Percentiles rank a stretch among this genome's conserved stretches.
phyloP scores from a whole-genome alignment of 2,113 vertebrate genomes.

The Cyprinodon variegatus region DNA sequence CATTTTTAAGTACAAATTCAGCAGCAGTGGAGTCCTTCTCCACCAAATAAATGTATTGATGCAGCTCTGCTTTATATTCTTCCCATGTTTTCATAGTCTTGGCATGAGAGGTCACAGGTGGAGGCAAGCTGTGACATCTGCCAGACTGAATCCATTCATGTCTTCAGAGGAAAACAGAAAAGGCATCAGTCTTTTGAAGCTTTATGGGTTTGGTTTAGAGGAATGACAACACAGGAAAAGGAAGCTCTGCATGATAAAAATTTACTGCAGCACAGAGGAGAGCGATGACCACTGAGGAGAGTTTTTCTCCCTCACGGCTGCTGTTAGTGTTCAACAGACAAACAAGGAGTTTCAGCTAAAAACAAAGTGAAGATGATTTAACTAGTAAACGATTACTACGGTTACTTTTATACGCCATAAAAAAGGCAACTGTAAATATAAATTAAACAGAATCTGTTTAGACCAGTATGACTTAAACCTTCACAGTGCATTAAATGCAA shows the following conservation, averaged over 20 bases:
- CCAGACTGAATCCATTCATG: background rate
- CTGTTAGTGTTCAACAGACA: background rate
- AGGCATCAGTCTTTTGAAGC: background rate
- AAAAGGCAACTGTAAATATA: background rate
- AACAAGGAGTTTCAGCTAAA: background rate
- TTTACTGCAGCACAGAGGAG: background rate
- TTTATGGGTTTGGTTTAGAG: background rate
- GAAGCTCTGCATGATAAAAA: background rate
- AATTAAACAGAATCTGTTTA: background rate
- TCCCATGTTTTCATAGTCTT: background rate
- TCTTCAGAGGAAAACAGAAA: constrained; percentile 15
- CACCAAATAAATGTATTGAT: background rate
- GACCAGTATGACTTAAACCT: background rate
- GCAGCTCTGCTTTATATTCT: constrained; percentile 4
- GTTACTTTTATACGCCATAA: background rate
- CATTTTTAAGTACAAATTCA: background rate
- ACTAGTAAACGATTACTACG: background rate
- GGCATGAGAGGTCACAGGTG: constrained; percentile 24
- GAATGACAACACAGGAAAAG: background rate
- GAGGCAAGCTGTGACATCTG: constrained; percentile 20
- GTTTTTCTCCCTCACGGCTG: background rate
- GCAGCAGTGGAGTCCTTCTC: background rate
- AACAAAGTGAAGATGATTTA: background rate
- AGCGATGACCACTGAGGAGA: background rate
- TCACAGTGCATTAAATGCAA: too few species aligned